phyloP scores from a whole-genome alignment of 2,113 vertebrate genomes.

The Crotophaga sulcirostris region DNA sequence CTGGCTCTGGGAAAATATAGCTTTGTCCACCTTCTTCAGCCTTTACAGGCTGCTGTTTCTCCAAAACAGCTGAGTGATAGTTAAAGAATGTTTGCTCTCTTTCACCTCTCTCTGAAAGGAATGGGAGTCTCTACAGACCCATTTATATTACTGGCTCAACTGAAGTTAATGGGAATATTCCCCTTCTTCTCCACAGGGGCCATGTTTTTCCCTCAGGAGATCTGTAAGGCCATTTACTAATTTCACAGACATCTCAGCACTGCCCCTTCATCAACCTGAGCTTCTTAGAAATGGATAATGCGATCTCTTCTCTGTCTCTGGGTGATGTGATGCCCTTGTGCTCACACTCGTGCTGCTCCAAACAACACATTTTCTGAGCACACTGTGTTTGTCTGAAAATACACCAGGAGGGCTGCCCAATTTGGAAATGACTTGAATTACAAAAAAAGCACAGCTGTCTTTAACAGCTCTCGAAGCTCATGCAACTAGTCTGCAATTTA shows the following conservation, averaged over 20 bases:
- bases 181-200: slow-evolving; percentile 14
- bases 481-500: slow-evolving; percentile 81
- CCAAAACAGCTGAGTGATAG: background rate
- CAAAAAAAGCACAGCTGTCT: slow-evolving; percentile 82
- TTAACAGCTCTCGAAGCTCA: slow-evolving; percentile 79
- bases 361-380: slow-evolving; percentile 71
- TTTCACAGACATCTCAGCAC: slow-evolving; percentile 9
- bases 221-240: background rate
- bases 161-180: slow-evolving; percentile 17
- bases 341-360: slow-evolving; percentile 46
- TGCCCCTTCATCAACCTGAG: slow-evolving; percentile 12
- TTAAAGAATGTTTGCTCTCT: slow-evolving; percentile 25
- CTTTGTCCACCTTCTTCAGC: background rate
- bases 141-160: slow-evolving; percentile 34
- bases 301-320: background rate
- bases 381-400: slow-evolving; percentile 81
- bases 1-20: background rate
- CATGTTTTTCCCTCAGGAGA: background rate
- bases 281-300: slow-evolving; percentile 19
- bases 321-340: slow-evolving; percentile 53
- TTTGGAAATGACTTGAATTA: slow-evolving; percentile 78
- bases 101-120: slow-evolving; percentile 2
- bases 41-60: background rate
- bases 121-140: background rate
- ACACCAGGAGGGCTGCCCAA: slow-evolving; percentile 78